Evolutionary conservation across 2,888 invertebrate species (phyloP), one percentile per base, ranked within the genome.

Genomic region (Leptopilina syphax): DNA sequence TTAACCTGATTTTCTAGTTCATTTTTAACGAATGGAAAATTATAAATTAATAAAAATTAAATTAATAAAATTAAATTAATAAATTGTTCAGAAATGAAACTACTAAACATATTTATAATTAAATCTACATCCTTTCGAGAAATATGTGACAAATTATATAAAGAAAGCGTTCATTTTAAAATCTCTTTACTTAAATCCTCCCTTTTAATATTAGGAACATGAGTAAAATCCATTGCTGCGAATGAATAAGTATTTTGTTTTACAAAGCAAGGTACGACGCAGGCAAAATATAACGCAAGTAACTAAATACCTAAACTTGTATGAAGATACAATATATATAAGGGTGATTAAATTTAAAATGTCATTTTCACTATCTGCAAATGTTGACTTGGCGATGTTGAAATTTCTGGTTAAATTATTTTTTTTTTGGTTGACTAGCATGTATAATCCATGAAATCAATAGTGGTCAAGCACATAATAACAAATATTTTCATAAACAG

Each of bases 111-210:
- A 3, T 60, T 27, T 27, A 81, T 57, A 10, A 82, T 50, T 68
- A 24, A 8, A 67, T 81, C 77, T 8, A 83, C 77, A 13, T 76
- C 80, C 70, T 76, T 77, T 24, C 81, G 57, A 7, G 83, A 83
- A 34, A 83, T 24, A 18, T 68, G 65, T 12, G 81, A 77, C 73
- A 80, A 76, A 13, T 80, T 79, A 63, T 81, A 81, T 44, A 81
- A 68, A 50, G 76, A 65, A 27, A 82, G 67, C 1, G 77, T 79
- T 10, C 79, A 78, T 76, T 78, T 79, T 9, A 80, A 54, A 44
- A 82, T 79, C 57, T 79, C 78, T 8, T 13, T 18, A 47, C 79
- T 77, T 73, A 82, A 76, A 27, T 65, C 34, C 44, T 76, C 60
- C 63, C 63, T 41, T 27, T 76, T 66, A 54, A 68, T 34, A 41